Evolutionary conservation across 1,140 invertebrate species (phyloP), one percentile per base, ranked within the genome.

Genomic region (Linepithema humile): DNA sequence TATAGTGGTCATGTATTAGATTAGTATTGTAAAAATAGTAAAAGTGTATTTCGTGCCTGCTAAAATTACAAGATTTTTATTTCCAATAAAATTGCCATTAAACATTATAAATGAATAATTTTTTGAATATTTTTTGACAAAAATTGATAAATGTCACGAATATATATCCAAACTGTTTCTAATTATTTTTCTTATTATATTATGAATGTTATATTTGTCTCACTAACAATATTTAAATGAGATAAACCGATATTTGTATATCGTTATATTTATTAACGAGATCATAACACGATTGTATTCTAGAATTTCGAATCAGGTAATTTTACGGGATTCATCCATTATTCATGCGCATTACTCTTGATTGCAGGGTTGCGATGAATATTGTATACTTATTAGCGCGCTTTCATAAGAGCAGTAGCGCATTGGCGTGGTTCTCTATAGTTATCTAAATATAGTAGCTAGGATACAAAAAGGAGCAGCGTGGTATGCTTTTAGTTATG

Each of bases 371-470:
- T 40, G 48, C 64, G 64, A 70, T 80, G 75, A 80, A 80, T 80
- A 80, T 80, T 80, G 75, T 80, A 80, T 35, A 69, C 75, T 80
- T 80, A 80, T 80, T 70, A 80, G 50, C 64, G 26, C 48, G 45
- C 17, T 69, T 29, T 12, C 64, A 23, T 80, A 80, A 80, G 35
- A 70, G 75, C 75, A 40, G 59, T 35, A 55, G 29, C 43, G n/a
- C 48, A 80, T 69, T 53, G 62, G 23, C 20, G 35, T 15, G 7
- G 45, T 38, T 40, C 48, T 53, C 48, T 26, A 15, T 55, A 53
- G 17, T 17, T 67, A 67, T 26, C 60, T 17, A 43, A 77, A 67
- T 55, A 78, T 43, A 23, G 35, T 29, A 53, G 10, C 12, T 15
- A 38, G 17, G 3, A 12, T 70, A 55, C n/a, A 80, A 32, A 70